Evolutionary conservation across 92 coral and sea anemone genomes (phyloP), one percentile per base, ranked within the genome.

Genomic region (Parazoanthus atlanticus): DNA sequence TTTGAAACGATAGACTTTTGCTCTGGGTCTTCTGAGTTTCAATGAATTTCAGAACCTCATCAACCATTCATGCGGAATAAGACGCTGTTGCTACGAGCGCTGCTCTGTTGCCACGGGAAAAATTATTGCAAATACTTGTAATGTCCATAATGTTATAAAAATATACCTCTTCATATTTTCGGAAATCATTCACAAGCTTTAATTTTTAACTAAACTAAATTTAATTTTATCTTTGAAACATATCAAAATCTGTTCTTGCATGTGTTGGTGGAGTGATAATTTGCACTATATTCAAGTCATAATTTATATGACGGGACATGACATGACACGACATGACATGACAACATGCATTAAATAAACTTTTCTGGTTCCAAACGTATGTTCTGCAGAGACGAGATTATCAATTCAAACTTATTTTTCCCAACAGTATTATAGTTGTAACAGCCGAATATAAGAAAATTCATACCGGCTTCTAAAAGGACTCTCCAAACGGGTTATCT

Each of bases 81-180:
- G 15, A 13, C 79, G 15, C 49, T 38, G 79, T 75, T 75, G 79
- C 49, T 75, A 74, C 79, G 49, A 8, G 12, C n/a, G 49, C 69
- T 19, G 79, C 69, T 19, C 26, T 61, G 79, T 75, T 75, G 79
- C 79, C 16, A 75, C 52, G 79, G 40, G 43, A 73, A 75, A 74
- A 75, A 36, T 16, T 36, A 9, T 17, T 1, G 5, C 36, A 13
- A 32, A 13, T 33, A 17, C 41, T 28, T 8, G 31, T 71, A 16
- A 52, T 52, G 58, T 13, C 19, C 58, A 52, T 1, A 52, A 52
- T 52, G 58, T 52, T 15, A 15, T 1, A 52, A 52, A 52, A 52
- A 52, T 52, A 15, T 61, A 5, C 69, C 26, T 10, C 69, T 0
- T 21, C 69, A 61, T n/a, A 61, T 19, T 25, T 61, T 6, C 8